Conservation (phyloP, 2,113 vertebrate genomes). For the Salvelinus fontinalis region DNA sequence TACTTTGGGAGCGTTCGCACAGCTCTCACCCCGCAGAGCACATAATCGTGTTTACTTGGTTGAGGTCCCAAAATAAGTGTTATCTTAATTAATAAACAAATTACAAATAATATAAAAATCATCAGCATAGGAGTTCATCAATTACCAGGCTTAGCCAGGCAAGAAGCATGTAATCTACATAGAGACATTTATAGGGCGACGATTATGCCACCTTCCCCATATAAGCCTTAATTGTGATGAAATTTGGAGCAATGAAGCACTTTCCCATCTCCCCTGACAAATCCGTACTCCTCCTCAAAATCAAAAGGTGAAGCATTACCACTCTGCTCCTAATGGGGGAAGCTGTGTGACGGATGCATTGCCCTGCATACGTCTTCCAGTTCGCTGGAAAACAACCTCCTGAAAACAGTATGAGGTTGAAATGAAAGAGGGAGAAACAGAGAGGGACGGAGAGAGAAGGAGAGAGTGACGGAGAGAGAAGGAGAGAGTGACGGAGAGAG, state of each 20-base stretch:
- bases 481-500: conserved; percentile 48
- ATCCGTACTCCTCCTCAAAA: conserved; percentile 73
- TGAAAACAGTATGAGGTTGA: not conserved
- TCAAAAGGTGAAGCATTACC: conserved; percentile 76
- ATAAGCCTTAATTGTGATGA: conserved; percentile 80
- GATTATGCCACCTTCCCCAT: conserved; percentile 73
- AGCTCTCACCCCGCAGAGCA: conserved; percentile 71
- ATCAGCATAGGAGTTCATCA: conserved; percentile 74
- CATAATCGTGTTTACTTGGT: conserved; percentile 79
- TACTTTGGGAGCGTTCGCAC: conserved; percentile 66
- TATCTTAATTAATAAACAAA: conserved; percentile 82
- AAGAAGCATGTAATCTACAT: conserved; percentile 77
- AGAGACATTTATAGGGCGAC: conserved; percentile 73
- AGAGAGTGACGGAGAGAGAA: conserved; percentile 58
- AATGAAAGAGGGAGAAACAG: not conserved
- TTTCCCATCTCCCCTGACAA: conserved; percentile 67
- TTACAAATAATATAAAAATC: conserved; percentile 70
- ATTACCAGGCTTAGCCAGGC: conserved; percentile 76
- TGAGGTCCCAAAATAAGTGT: conserved; percentile 78
- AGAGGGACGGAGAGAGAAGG: conserved; percentile 35
- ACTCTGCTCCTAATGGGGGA: conserved; percentile 69
- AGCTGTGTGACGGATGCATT: conserved; percentile 73
- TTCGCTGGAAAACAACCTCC: not conserved
- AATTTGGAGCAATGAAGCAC: conserved; percentile 75
- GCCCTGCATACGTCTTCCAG: conserved; percentile 44